These are phyloP conservation scores for Eristalis tenax DNA, from an alignment of 2,888 invertebrate genomes.

Conservation along the genomic window DNA sequence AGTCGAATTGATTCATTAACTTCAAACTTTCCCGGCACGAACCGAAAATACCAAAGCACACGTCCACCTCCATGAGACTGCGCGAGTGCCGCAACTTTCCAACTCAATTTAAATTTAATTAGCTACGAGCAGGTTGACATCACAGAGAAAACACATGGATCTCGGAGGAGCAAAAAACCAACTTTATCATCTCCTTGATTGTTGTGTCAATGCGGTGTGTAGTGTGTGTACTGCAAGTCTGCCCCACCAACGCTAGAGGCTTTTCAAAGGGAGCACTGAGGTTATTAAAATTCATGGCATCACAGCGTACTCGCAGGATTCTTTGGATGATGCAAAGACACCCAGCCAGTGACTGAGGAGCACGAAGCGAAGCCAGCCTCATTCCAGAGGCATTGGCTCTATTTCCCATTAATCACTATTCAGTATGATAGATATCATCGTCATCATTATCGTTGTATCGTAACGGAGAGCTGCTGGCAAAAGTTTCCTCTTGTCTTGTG, in stretches of 20 bases:
- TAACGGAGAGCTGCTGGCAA: not conserved
- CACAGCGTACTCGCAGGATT: slow-evolving; percentile 6
- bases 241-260: not conserved
- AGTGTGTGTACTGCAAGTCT: not conserved
- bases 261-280: not conserved
- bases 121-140: slow-evolving; percentile 1
- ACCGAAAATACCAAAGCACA: too few species aligned
- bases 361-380: not conserved
- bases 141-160: not conserved
- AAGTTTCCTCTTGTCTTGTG: not conserved
- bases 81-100: not conserved
- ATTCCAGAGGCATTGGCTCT: slow-evolving; percentile 32
- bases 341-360: not conserved
- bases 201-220: slow-evolving; percentile 8
- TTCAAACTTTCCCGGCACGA: too few species aligned
- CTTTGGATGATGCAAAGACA: not conserved
- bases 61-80: not conserved
- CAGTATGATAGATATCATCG: slow-evolving; percentile 34
- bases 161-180: not conserved
- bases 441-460: slow-evolving; percentile 24
- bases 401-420: slow-evolving; percentile 60
- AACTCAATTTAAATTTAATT: slow-evolving; percentile 27
- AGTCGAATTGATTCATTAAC: too few species aligned
- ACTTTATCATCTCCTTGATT: slow-evolving; percentile 10
- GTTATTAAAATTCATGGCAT: slow-evolving; percentile 41